Conservation (phyloP, 2,888 invertebrate species). For the Lithophane leautieri region DNA sequence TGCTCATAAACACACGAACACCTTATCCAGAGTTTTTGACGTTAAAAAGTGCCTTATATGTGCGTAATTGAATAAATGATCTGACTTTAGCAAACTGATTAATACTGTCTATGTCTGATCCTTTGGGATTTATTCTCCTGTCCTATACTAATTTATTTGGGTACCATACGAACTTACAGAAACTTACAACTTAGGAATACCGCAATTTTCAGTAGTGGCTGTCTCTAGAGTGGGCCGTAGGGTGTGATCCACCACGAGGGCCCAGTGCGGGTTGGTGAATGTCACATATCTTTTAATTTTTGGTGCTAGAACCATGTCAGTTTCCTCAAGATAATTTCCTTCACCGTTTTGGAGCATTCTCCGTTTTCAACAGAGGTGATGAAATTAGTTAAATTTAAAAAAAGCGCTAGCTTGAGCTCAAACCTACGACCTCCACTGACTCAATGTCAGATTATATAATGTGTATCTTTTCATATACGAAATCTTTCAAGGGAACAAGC, state of each 20-base stretch:
- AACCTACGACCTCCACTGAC: not conserved
- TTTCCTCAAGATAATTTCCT: not conserved
- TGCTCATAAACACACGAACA: not conserved
- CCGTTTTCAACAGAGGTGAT: not conserved
- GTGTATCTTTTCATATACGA: too few species aligned
- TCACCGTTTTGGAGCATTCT: not conserved
- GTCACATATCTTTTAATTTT: not conserved
- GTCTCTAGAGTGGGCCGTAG: not conserved
- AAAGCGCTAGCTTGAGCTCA: not conserved
- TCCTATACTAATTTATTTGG: not conserved
- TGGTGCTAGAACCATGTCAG: not conserved
- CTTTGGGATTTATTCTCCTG: not conserved
- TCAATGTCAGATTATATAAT: not conserved
- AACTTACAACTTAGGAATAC: too few species aligned
- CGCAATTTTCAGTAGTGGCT: not conserved
- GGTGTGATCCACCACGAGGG: not conserved
- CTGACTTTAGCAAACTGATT: not conserved
- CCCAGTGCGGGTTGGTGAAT: not conserved
- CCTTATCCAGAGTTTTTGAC: not conserved
- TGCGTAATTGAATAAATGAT: too few species aligned
- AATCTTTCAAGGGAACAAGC: too few species aligned
- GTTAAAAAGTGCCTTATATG: too few species aligned
- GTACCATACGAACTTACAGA: too few species aligned
- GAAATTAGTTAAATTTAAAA: not conserved
- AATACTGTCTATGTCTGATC: not conserved